These are phyloP conservation scores for Tipula vernalis DNA, from an alignment of 2,888 invertebrate genomes.

Conservation along the genomic window DNA sequence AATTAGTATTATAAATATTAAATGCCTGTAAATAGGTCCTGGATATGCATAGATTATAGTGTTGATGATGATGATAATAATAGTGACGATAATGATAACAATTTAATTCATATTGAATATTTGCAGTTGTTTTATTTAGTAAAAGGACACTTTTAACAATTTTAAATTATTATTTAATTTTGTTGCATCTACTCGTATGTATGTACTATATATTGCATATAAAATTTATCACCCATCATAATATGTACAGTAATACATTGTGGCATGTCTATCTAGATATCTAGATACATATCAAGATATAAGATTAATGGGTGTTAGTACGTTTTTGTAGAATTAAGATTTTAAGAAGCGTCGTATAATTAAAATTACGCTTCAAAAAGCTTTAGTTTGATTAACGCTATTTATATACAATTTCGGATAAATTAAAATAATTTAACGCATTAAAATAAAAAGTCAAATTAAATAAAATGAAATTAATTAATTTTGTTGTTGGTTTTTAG, in stretches of 20 bases:
- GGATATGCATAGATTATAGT: not conserved
- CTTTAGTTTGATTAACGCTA: not conserved
- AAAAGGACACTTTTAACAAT: not conserved
- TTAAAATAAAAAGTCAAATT: not conserved
- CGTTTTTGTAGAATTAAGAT: not conserved
- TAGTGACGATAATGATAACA: not conserved
- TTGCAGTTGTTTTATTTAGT: not conserved
- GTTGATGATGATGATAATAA: not conserved
- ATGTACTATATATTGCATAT: not conserved
- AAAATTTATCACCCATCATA: not conserved
- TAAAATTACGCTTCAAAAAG: not conserved
- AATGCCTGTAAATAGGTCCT: not conserved
- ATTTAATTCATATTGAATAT: not conserved
- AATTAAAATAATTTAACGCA: not conserved
- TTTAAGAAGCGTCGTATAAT: not conserved
- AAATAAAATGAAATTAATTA: not conserved
- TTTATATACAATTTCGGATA: not conserved
- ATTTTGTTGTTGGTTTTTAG: not conserved
- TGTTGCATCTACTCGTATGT: not conserved
- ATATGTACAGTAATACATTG: not conserved
- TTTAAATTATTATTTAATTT: not conserved
- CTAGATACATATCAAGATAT: not conserved
- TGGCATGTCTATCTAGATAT: not conserved
- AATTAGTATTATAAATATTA: not conserved
- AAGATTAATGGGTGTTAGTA: not conserved